Percentiles rank a stretch among this genome's conserved stretches.
These are phyloP conservation scores for Crotalus viridis DNA, from an alignment of 2,113 vertebrate species.

Conservation along the genomic window DNA sequence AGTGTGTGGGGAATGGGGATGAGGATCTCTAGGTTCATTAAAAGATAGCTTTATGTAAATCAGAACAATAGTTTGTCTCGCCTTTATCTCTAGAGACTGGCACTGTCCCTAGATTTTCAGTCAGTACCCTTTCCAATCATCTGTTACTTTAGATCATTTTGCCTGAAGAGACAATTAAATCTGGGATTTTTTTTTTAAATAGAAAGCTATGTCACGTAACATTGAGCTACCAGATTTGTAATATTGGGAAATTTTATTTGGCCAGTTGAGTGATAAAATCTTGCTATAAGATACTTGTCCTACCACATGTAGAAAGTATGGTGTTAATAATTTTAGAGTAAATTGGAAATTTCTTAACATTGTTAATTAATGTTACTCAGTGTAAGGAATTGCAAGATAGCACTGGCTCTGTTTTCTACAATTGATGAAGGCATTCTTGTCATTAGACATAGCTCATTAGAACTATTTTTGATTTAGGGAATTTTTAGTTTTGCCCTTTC, in stretches of 20 bases:
- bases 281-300: rapidly evolving
- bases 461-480: not conserved
- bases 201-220: not conserved
- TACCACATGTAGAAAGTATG: not conserved
- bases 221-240: not conserved
- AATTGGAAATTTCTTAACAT: not conserved
- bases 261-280: not conserved
- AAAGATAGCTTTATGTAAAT: not conserved
- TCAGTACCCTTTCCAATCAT: not conserved
- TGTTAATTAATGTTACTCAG: not conserved
- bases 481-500: not conserved
- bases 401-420: not conserved
- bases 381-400: not conserved
- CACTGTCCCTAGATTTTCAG: not conserved
- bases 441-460: not conserved
- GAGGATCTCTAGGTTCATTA: not conserved
- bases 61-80: not conserved
- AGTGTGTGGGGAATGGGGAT: not conserved
- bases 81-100: not conserved
- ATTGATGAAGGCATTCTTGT: not conserved
- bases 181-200: not conserved
- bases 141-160: not conserved
- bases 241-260: not conserved
- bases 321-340: not conserved
- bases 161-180: not conserved